These are phyloP conservation scores for Muscicapa adusta DNA, from an alignment of 2,113 vertebrate species.

Conservation along the genomic window DNA sequence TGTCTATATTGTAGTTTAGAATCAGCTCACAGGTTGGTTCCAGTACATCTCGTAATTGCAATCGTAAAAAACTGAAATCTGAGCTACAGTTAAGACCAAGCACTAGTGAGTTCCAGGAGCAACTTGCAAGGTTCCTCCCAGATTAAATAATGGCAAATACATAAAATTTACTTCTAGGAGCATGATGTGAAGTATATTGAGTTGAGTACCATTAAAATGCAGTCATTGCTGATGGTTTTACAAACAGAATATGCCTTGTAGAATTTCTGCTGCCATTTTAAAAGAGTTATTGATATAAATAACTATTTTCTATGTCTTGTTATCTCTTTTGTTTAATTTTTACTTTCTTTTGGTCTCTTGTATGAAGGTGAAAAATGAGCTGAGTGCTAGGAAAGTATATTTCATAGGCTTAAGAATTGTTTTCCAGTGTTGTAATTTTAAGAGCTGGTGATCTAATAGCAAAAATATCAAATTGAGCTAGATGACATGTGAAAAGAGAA, in stretches of 20 bases:
- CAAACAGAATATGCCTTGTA: not conserved
- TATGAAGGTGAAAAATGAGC: not conserved
- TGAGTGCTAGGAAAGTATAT: not conserved
- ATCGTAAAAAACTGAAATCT: not conserved
- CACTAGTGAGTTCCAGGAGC: not conserved
- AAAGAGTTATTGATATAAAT: not conserved
- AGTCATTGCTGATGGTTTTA: not conserved
- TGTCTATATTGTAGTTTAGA: not conserved
- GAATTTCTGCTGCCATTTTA: not conserved
- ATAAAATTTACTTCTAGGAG: constrained; percentile 18
- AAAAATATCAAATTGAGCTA: not conserved
- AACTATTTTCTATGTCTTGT: not conserved
- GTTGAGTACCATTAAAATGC: not conserved
- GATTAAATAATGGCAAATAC: constrained; percentile 16
- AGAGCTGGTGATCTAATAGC: not conserved
- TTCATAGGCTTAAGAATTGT: not conserved
- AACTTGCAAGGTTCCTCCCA: not conserved
- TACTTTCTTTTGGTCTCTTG: not conserved
- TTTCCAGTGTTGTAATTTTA: not conserved
- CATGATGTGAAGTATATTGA: not conserved
- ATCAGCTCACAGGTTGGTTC: not conserved
- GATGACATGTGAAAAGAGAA: not conserved
- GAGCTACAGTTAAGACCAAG: not conserved
- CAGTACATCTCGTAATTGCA: not conserved
- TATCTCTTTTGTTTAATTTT: not conserved